Evolutionary conservation across 2,888 invertebrate species (phyloP), one percentile per base, ranked within the genome.

Genomic region (Chrysolina oricalcia): DNA sequence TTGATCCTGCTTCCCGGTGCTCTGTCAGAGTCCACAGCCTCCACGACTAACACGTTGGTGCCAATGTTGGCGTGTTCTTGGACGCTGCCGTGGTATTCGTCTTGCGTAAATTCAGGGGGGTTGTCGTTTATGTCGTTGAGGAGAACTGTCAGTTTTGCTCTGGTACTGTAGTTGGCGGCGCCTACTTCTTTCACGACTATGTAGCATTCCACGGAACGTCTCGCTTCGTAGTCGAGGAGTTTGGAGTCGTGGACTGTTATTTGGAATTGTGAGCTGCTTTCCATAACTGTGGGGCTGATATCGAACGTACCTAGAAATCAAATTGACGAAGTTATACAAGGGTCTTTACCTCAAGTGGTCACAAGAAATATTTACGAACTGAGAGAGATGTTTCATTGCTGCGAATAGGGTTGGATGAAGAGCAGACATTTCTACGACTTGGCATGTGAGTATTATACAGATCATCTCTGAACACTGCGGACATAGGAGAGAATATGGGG

Each of bases 81-180:
- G 27, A 98, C 88, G 70, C 93, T 93, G 0, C 93, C 94, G 41
- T 92, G 91, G 87, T 97, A 98, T 0, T 92, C 90, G 50, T 92
- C 89, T 81, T 93, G 92, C 15, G 92, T 89, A 86, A 98, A 98
- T 75, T 93, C 90, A 1, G 98, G 98, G 40, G 94, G 91, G 87
- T 97, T 97, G 87, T 98, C 98, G 85, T 98, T 98, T 10, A 94
- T 91, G 85, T 98, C 97, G 78, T 94, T 93, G 35, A 98, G 89
- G 83, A 94, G 93, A 13, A 97, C 94, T 1, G 93, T 94, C 0
- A 97, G 93, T 78, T 94, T 93, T 9, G 95, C 94, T 67, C 91
- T 91, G 4, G 93, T 92, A 69, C 95, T 93, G 66, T 94, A 90
- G 87, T 95, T 95, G 64, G 93, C 93, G 35, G 92, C 92, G 53